Evolutionary conservation across 2,797 vertebrate genomes (phyloP).

Genomic region (Borostomias antarcticus): DNA sequence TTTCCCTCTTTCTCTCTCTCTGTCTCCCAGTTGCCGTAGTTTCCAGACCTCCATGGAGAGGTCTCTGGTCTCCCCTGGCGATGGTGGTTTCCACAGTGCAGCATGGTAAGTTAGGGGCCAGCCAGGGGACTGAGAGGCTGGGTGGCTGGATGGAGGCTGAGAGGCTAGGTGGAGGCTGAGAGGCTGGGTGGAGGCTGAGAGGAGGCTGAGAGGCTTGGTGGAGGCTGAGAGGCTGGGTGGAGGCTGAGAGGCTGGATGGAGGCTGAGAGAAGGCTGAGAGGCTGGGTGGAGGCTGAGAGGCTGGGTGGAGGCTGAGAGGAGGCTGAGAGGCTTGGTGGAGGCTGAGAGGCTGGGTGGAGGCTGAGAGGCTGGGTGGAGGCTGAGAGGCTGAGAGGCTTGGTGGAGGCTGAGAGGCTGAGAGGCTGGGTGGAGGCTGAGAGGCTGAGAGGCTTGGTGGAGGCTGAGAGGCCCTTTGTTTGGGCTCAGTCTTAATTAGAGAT

Average conservation of each 20-base stretch:
- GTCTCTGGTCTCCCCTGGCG: slow-evolving; percentile 58
- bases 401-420: no score
- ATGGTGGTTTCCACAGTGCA: slow-evolving; percentile 63
- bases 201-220: no score
- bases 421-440: no score
- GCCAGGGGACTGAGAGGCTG: not conserved
- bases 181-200: not conserved
- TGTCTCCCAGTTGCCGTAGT: slow-evolving; percentile 40
- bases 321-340: not conserved
- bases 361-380: no score
- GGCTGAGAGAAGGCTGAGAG: no score
- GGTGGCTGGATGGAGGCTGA: not conserved
- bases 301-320: no score
- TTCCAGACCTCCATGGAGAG: slow-evolving; percentile 65
- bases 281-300: not conserved
- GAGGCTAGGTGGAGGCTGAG: not conserved
- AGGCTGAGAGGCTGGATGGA: not conserved
- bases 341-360: not conserved
- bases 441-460: no score
- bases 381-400: no score
- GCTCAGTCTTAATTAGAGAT: not conserved
- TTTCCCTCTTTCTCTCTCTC: not conserved
- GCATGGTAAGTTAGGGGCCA: slow-evolving; percentile 60
- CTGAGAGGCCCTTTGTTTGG: not conserved
- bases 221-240: not conserved